phyloP scores from a whole-genome alignment of 2,888 invertebrate genomes.

The Monochamus alternatus region DNA sequence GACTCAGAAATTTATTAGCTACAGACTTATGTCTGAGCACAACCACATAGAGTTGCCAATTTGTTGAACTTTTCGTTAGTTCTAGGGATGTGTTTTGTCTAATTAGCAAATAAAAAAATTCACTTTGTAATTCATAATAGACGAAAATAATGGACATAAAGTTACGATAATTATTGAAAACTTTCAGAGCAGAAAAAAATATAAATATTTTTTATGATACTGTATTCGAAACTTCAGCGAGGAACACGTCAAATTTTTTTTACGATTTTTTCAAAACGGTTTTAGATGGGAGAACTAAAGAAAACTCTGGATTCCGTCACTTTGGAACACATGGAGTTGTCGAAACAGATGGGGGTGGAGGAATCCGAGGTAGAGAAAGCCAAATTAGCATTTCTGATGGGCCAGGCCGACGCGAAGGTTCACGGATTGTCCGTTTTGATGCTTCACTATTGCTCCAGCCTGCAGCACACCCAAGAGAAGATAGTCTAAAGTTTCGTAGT shows the following conservation, averaged over 20 bases:
- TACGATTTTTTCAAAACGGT: constrained; percentile 10
- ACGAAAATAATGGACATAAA: no score
- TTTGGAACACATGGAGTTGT: constrained; percentile 73
- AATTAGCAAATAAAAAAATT: no score
- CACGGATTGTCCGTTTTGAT: constrained; percentile 93
- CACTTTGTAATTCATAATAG: no score
- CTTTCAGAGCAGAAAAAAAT: no score
- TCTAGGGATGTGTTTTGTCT: constrained; percentile 8
- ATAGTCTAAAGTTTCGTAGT: constrained; percentile 60
- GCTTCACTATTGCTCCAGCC: constrained; percentile 95
- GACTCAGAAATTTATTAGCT: no score
- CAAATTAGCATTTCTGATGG: constrained; percentile 71
- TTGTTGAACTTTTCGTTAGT: no score
- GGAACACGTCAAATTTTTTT: no score
- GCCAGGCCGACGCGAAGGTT: constrained; percentile 87
- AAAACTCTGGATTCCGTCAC: constrained; percentile 84
- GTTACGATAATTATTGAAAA: no score
- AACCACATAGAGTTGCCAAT: no score
- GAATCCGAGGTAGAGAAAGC: constrained; percentile 70
- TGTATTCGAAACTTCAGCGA: no score
- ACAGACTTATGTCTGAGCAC: no score
- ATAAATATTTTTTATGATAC: no score
- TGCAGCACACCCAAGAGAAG: constrained; percentile 81
- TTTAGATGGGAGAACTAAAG: constrained; percentile 83
- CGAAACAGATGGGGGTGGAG: constrained; percentile 69